Percentiles rank a stretch among this genome's conserved stretches.
These are phyloP conservation scores for Andrena dorsata DNA, from an alignment of 2,888 invertebrate species.

Conservation along the genomic window DNA sequence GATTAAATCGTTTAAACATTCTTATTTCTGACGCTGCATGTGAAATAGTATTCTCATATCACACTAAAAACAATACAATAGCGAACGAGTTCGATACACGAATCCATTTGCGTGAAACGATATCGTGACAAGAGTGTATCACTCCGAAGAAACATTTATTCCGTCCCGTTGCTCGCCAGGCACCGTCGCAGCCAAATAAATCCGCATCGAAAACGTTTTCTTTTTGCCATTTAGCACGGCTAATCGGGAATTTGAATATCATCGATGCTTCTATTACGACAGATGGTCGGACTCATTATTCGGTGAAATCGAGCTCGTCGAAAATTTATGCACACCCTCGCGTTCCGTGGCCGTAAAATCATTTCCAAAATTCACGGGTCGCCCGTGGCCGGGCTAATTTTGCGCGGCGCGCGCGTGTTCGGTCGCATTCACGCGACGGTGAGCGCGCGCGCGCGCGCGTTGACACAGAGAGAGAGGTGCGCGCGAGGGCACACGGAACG, in stretches of 20 bases:
- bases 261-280: conserved; percentile 36
- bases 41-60: too few relatives aligned
- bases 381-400: conserved; percentile 32
- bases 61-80: too few relatives aligned
- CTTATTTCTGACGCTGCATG: too few relatives aligned
- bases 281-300: conserved; percentile 47
- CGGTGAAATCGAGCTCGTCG: conserved; percentile 52
- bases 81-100: too few relatives aligned
- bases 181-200: too few relatives aligned
- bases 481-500: conserved; percentile 58
- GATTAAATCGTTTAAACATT: too few relatives aligned
- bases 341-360: conserved; percentile 33
- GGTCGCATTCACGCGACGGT: conserved; percentile 12
- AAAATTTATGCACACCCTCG: conserved; percentile 51
- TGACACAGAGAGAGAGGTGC: conserved; percentile 37
- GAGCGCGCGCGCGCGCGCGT: background rate
- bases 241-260: conserved; percentile 24
- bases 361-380: conserved; percentile 54
- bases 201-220: conserved; percentile 5
- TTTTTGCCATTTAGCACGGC: background rate
- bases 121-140: too few relatives aligned
- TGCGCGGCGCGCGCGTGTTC: conserved; percentile 21
- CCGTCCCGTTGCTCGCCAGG: too few relatives aligned
- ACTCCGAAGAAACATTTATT: too few relatives aligned
- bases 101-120: too few relatives aligned